Evolutionary conservation across 2,797 vertebrate genomes (phyloP).

Genomic region (Danio jaintianensis): DNA sequence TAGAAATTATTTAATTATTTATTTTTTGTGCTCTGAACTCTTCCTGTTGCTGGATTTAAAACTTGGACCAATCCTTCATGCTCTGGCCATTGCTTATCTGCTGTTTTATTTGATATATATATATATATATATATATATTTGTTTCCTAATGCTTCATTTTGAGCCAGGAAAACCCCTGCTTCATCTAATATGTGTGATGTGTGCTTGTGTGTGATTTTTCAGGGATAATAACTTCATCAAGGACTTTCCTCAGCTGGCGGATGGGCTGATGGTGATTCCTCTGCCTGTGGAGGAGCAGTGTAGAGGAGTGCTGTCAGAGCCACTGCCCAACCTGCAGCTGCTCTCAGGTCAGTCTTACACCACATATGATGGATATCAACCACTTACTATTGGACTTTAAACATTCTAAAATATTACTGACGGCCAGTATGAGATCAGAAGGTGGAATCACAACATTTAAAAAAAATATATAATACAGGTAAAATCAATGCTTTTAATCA

Average conservation of each 20-base stretch:
- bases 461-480: no score
- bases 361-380: not conserved
- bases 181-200: not conserved
- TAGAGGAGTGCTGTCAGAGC: slow-evolving; percentile 93
- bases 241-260: slow-evolving; percentile 95
- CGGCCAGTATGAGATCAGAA: no score
- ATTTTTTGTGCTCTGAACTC: not conserved
- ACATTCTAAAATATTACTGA: not conserved
- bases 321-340: slow-evolving; percentile 89
- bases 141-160: no score
- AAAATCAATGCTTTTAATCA: no score
- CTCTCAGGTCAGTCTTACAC: slow-evolving; percentile 83
- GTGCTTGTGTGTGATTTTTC: slow-evolving; percentile 35
- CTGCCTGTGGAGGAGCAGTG: slow-evolving; percentile 97
- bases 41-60: not conserved
- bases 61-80: not conserved
- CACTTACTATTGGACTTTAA: not conserved
- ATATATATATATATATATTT: no score
- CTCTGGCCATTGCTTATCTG: not conserved
- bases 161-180: no score
- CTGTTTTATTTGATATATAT: no score
- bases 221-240: slow-evolving; percentile 99
- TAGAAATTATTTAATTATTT: no score
- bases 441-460: no score
- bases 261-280: slow-evolving; percentile 94